Evolutionary conservation across 1,140 invertebrate species (phyloP).

Genomic region (Apis mellifera): DNA sequence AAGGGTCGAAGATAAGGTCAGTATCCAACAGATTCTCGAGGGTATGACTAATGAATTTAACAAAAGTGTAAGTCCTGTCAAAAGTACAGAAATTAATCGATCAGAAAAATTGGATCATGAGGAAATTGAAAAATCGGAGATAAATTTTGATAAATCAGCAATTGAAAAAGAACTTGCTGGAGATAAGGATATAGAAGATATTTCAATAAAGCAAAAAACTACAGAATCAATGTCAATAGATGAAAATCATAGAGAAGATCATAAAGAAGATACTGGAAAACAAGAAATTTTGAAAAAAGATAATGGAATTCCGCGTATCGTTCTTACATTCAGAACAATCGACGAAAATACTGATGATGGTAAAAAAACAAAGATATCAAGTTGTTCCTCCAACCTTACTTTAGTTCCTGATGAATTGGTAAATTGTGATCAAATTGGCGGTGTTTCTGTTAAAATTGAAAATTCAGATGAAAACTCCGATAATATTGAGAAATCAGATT

Average conservation of each 20-base stretch:
- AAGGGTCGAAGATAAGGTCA: constrained; percentile 72
- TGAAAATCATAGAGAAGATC: constrained; percentile 57
- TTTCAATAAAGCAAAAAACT: background rate
- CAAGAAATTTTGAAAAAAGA: constrained; percentile 70
- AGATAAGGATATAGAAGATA: constrained; percentile 35
- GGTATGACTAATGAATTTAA: constrained; percentile 82
- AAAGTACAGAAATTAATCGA: constrained; percentile 49
- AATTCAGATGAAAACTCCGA: constrained; percentile 74
- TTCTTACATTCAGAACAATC: constrained; percentile 79
- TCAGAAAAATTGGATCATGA: constrained; percentile 22
- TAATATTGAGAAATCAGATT: constrained; percentile 70
- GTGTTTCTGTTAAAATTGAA: constrained; percentile 79
- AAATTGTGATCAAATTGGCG: constrained; percentile 77
- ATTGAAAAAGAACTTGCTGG: constrained; percentile 30
- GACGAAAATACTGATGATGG: constrained; percentile 79
- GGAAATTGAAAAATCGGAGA: constrained; percentile 4
- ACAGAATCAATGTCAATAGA: constrained; percentile 15
- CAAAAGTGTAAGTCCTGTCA: constrained; percentile 63
- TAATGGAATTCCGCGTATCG: constrained; percentile 74
- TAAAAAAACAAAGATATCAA: constrained; percentile 78
- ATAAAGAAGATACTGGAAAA: constrained; percentile 43
- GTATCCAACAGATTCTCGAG: constrained; percentile 80
- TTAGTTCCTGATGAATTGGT: constrained; percentile 76
- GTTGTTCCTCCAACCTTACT: constrained; percentile 76
- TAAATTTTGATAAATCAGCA: constrained; percentile 10